Evolutionary conservation across 1,140 invertebrate species (phyloP), one percentile per base, ranked within the genome.

Genomic region (Platorchestia sp.): DNA sequence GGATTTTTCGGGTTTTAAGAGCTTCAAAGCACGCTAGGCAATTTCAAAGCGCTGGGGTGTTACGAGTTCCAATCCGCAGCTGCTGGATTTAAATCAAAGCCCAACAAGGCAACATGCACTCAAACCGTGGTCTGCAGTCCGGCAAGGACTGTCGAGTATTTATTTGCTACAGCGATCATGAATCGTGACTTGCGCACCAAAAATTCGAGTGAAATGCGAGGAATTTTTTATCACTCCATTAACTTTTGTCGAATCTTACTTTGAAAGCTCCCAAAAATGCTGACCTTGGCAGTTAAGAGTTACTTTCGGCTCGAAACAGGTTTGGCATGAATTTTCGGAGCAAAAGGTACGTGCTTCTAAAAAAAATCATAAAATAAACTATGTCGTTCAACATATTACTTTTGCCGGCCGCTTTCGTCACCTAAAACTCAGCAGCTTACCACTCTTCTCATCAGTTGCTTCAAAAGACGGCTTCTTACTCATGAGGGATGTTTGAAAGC

Each of bases 21-120:
- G 87, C 87, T 89, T 89, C 87, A 89, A 89, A 89, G 87, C 87
- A 89, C 87, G 41, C 87, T 42, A 16, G 87, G n/a, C 87, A 44
- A 42, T 89, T 89, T 89, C 43, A 89, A 89, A 89, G 87, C 87
- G 41, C 87, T 89, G n/a, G 87, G 41, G 87, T 44, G 87, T 89
- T 41, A 42, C 87, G 87, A 41, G 43, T 89, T 41, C 87, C 87
- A 42, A 44, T 42, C 41, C 87, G 42, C n/a, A 42, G 10, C 22
- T 3, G 22, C 36, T 19, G 59, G 27, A 19, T 75, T 75, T 19
- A 27, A 36, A 10, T 36, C 59, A 19, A 75, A 36, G 7, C 27
- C 27, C 7, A n/a, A 75, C 10, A 14, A 75, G 27, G 59, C 59
- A 75, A 75, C 59, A 75, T 75, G 27, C 59, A 75, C 59, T 75